Evolutionary conservation across 92 coral and sea anemone genomes (phyloP), one percentile per base, ranked within the genome.

Genomic region (Parazoanthus atlanticus): DNA sequence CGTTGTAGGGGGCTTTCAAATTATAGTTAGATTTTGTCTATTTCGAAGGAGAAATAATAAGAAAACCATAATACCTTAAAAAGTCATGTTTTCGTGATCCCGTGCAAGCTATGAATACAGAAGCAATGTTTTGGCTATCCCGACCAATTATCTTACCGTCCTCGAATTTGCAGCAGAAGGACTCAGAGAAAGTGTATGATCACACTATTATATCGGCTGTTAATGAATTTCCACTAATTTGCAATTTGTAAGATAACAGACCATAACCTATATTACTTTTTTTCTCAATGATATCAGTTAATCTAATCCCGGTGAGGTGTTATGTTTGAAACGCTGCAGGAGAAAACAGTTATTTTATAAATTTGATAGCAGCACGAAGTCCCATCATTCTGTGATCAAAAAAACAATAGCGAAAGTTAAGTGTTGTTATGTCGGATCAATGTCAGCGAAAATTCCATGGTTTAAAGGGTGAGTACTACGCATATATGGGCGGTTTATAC

Each of bases 201-300:
- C 69, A 84, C 64, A 26, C 40, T 70, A 84, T 84, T 84, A 43
- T 43, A 19, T 49, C 15, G 78, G 43, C 30, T 29, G 43, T 52
- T 84, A 84, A 84, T 84, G 87, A 84, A 84, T 70, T 84, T 84
- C n/a, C 64, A 28, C 76, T 69, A 84, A 84, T 84, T 84, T 71
- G 79, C 78, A 84, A 70, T 84, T 72, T 43, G 78, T 23, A 40
- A 70, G 56, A 16, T 71, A 29, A 43, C 78, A 84, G 47, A 17
- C 33, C 23, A 16, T 17, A 6, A 30, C 58, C 41, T 46, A 72
- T 70, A 84, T 84, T 84, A 72, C 76, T 70, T 26, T 75, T 36
- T 19, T 15, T 30, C 67, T 70, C 41, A 28, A 84, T 6, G 76
- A 69, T 46, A 46, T 43, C 38, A 71, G 33, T 84, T 54, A 26